Evolutionary conservation across 1,140 invertebrate genomes (phyloP).

Genomic region (Cydia fagiglandana): DNA sequence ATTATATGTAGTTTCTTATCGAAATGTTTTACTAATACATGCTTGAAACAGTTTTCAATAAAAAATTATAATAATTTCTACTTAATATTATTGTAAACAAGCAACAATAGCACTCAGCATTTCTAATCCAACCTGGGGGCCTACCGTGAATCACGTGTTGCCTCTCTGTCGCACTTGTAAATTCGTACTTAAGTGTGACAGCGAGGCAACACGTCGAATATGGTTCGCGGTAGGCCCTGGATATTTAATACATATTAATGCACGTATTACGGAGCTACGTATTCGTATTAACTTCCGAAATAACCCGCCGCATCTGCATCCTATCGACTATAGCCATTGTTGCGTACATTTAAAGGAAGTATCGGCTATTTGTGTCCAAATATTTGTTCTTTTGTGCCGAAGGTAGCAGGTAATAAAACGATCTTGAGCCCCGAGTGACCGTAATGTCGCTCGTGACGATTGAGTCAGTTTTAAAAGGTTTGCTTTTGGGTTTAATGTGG

Average conservation of each 20-base stretch:
- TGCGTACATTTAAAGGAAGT: slow-evolving; percentile 12
- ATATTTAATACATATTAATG: no score
- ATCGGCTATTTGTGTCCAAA: slow-evolving; percentile 23
- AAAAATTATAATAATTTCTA: no score
- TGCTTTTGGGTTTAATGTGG: neutral
- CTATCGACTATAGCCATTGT: neutral
- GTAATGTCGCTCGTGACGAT: slow-evolving; percentile 25
- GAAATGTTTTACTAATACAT: no score
- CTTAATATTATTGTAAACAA: neutral
- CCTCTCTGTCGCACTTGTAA: no score
- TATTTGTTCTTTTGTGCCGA: slow-evolving; percentile 30
- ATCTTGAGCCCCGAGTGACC: slow-evolving; percentile 5
- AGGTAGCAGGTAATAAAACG: slow-evolving; percentile 27
- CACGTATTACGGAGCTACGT: neutral
- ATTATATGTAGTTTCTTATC: no score
- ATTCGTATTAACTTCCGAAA: slow-evolving; percentile 13
- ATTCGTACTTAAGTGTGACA: no score
- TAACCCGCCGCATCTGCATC: slow-evolving; percentile 4
- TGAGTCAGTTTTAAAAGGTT: slow-evolving; percentile 25
- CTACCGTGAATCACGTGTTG: no score
- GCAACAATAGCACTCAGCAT: neutral
- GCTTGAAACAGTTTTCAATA: no score
- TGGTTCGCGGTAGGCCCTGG: no score
- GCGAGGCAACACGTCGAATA: no score
- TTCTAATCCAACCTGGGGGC: neutral